Percentiles rank a stretch among this genome's conserved stretches.
Evolutionary conservation across 2,888 invertebrate genomes (phyloP).

Genomic region (Sinopyrophorus schimmeli): DNA sequence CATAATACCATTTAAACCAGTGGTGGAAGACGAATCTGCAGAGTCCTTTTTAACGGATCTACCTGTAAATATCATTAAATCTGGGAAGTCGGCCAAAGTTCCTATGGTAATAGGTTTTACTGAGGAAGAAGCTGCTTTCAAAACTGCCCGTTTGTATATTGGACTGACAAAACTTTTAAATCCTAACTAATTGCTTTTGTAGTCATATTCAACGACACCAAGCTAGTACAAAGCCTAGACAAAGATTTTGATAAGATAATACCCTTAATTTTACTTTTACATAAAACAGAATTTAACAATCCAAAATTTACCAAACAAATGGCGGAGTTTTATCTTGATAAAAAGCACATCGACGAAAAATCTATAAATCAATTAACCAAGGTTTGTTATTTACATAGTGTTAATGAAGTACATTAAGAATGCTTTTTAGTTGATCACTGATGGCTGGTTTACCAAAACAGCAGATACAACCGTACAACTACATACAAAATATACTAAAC

Average conservation of each 20-base stretch:
- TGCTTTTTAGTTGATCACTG: conserved; percentile 66
- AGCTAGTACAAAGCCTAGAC: conserved; percentile 50
- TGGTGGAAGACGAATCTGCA: conserved; percentile 68
- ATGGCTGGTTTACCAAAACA: conserved; percentile 68
- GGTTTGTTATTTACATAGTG: not conserved
- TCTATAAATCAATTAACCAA: too few relatives aligned
- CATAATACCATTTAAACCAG: conserved; percentile 79
- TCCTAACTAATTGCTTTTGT: conserved; percentile 16
- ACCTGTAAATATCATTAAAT: conserved; percentile 59
- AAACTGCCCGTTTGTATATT: conserved; percentile 9
- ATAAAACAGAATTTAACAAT: conserved; percentile 48
- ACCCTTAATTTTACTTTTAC: conserved; percentile 54
- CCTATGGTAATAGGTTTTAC: conserved; percentile 78
- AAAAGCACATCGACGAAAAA: conserved; percentile 50
- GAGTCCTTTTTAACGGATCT: conserved; percentile 71
- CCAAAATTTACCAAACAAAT: conserved; percentile 47
- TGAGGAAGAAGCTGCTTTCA: conserved; percentile 68
- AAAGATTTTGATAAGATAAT: conserved; percentile 52
- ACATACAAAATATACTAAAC: conserved; percentile 58
- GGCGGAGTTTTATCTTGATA: conserved; percentile 56
- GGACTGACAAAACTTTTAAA: not conserved
- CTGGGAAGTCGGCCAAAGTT: conserved; percentile 58
- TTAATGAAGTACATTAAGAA: not conserved
- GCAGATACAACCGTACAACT: conserved; percentile 65
- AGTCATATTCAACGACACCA: conserved; percentile 43